These are phyloP conservation scores for Neosilurus mollespiculum DNA, from an alignment of 2,797 vertebrate genomes.

Conservation along the genomic window DNA sequence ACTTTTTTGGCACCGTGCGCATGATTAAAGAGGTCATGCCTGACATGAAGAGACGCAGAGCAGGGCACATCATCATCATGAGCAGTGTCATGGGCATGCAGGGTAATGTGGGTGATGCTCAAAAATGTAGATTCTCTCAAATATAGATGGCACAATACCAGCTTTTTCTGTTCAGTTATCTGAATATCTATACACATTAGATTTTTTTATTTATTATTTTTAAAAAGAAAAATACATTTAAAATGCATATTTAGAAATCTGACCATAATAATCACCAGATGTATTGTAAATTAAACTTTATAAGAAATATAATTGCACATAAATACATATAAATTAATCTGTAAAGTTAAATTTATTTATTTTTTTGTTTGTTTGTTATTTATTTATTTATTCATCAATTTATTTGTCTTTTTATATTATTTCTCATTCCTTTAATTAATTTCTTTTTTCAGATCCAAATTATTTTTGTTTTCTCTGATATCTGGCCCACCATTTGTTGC, in stretches of 20 bases:
- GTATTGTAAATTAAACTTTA: too few species aligned
- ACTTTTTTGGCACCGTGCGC: conserved; percentile 88
- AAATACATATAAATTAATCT: too few species aligned
- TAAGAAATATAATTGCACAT: too few species aligned
- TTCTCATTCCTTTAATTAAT: too few species aligned
- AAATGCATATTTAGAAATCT: too few species aligned
- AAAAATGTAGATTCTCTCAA: neutral
- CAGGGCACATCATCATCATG: conserved; percentile 89
- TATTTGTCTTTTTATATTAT: too few species aligned
- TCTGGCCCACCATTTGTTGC: neutral
- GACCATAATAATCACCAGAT: too few species aligned
- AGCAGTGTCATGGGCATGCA: conserved; percentile 96
- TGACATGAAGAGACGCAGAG: conserved; percentile 83
- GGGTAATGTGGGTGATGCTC: conserved; percentile 67
- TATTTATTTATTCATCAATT: too few species aligned
- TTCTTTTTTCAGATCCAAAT: neutral
- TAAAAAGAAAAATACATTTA: too few species aligned
- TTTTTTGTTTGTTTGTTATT: too few species aligned
- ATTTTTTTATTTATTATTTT: too few species aligned
- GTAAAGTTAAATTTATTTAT: too few species aligned
- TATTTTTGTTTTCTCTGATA: neutral
- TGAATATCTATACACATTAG: neutral
- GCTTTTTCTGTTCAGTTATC: neutral
- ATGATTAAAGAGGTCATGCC: conserved; percentile 92
- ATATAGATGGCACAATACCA: neutral